phyloP scores from a whole-genome alignment of 2,113 vertebrate genomes.

The Rhinogobius similis region DNA sequence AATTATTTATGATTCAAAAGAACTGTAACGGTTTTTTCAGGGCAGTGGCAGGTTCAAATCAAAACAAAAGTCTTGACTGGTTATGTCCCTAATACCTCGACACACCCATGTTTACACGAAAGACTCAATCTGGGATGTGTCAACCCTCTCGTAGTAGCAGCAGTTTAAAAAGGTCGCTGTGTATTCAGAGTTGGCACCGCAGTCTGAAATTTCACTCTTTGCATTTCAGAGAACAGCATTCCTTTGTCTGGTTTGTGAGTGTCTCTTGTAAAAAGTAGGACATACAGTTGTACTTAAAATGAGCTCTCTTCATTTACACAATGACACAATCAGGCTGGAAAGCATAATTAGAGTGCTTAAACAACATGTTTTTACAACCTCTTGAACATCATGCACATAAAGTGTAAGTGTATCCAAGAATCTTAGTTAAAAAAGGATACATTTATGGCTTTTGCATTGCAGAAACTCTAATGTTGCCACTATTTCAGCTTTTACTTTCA shows the following conservation, averaged over 20 bases:
- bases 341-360: too few species aligned
- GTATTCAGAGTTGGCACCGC: constrained; percentile 46
- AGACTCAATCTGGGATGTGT: constrained; percentile 9
- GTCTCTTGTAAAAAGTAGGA: constrained; percentile 15
- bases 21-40: neutral
- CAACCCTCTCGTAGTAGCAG: constrained; percentile 7
- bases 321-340: too few species aligned
- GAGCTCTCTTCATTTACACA: too few species aligned
- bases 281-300: too few species aligned
- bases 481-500: too few species aligned
- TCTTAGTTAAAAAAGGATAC: too few species aligned
- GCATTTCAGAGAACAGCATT: constrained; percentile 33
- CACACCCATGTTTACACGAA: constrained; percentile 38
- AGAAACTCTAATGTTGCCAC: too few species aligned
- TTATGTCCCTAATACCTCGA: neutral
- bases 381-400: too few species aligned
- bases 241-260: constrained; percentile 27
- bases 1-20: neutral
- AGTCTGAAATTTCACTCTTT: constrained; percentile 30
- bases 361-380: too few species aligned
- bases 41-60: neutral
- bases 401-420: too few species aligned
- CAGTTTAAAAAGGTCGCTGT: constrained; percentile 36
- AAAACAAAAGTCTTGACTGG: constrained; percentile 8
- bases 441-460: too few species aligned